Base-by-base conservation (phyloP, 1,140 invertebrate species). In the Papilio glaucus region DNA sequence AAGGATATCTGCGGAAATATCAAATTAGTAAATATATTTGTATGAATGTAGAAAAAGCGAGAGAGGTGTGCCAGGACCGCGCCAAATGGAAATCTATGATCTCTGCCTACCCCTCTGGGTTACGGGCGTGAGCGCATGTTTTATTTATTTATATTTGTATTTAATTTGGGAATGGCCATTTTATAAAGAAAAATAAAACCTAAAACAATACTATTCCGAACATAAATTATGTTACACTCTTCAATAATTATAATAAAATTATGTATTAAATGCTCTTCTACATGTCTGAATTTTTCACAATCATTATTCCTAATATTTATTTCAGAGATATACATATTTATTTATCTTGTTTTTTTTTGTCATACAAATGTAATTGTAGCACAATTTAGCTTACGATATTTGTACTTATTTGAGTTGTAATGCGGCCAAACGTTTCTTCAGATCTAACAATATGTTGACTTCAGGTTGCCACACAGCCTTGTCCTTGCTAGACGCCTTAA, bases 401-500 rank as follows among this genome's bases (percentile, higher is more conserved):
- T 45, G 42, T 9, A 15, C 4, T 75, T 79, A 77, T 33, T 84
- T 87, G 6, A 78, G 42, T 65, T 84, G 80, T 39, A 81, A 53
- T 4, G 75, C 80, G 0, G 83, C 78, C 1, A 98, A 91, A 77
- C 95, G 94, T 79, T 95, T 95, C 85, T 98, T 98, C 15, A 98
- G 87, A 72, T 95, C 94, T 24, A 98, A 82, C 4, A 98, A 93
- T 65, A 94, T 93, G 5, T 95, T 94, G 0, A 98, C 96, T 89
- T 97, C 96, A 3, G 95, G 95, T 79, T 96, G 95, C 94, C 97
- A 96, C 4, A 95, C 94, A 4, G 93, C 84, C 80, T 97, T 97
- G 74, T 95, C 94, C 26, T 95, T 95, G 62, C 95, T 96, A 1
- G 94, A 94, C 1, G 95, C 93, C 85, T 98, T 98, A 24, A 98